Percentiles rank a stretch among this genome's conserved stretches.
phyloP scores from a whole-genome alignment of 2,888 invertebrate species.

The Drosophila dives region DNA sequence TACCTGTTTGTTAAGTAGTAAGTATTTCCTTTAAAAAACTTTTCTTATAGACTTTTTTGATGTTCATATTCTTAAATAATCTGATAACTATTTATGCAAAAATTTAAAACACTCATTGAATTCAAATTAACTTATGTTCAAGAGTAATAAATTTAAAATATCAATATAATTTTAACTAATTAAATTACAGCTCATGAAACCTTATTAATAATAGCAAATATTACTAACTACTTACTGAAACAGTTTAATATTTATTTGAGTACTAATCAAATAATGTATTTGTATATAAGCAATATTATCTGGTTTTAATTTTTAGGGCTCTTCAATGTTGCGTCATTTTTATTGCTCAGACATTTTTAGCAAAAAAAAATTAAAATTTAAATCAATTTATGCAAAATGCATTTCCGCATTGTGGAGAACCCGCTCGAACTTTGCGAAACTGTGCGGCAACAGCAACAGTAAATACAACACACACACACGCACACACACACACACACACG shows the following conservation, averaged over 20 bases:
- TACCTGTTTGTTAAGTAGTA: not conserved
- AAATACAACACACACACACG: not conserved
- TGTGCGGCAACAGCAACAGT: slow-evolving; percentile 9
- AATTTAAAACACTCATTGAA: not conserved
- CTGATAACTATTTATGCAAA: not conserved
- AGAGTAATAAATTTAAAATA: not conserved
- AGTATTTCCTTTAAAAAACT: not conserved
- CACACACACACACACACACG: not conserved
- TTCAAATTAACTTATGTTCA: not conserved
- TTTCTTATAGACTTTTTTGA: rapidly evolving
- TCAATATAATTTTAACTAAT: no score
- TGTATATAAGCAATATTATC: not conserved
- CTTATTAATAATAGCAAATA: not conserved
- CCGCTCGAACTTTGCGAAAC: slow-evolving; percentile 21
- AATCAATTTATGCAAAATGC: slow-evolving; percentile 33
- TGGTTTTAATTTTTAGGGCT: not conserved
- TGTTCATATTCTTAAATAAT: not conserved
- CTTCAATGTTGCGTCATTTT: not conserved
- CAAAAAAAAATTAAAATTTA: slow-evolving; percentile 21
- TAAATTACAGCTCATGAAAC: not conserved
- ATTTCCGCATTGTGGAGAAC: slow-evolving; percentile 39
- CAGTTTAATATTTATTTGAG: not conserved
- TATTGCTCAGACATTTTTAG: not conserved
- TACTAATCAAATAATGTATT: not conserved
- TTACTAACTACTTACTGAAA: not conserved